Evolutionary conservation across 2,797 vertebrate species (phyloP), one percentile per base, ranked within the genome.

Genomic region (Morus bassanus): DNA sequence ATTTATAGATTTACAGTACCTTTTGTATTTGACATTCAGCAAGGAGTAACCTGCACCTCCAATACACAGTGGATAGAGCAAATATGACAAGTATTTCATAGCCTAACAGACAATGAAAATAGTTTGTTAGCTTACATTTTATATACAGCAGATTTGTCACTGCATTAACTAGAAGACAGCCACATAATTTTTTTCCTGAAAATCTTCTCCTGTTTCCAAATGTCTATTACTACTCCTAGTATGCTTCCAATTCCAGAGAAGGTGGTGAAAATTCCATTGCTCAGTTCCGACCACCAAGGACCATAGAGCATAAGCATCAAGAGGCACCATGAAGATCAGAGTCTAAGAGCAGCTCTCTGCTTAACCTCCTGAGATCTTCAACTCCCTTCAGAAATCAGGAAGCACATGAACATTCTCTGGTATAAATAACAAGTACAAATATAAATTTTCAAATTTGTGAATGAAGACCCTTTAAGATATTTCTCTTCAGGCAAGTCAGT

Each of bases 11-110:
- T 61, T 60, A 76, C 43, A 84, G 48, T 74, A 99, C 99, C 98
- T 99, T 98, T 99, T 99, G 77, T 99, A 99, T 74, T 98, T 99
- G 89, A 99, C 98, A 94, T 99, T 99, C 92, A 99, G 97, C 94
- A 99, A 98, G 5, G 99, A 99, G 96, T 99, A 99, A 95, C 98
- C 92, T 25, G 99, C 99, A 41, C 99, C 99, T 57, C 99, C 99
- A 79, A 99, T 96, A 86, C 99, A 99, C 87, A 99, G 96, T 21
- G 99, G 99, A 96, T 99, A 99, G 21, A 99, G 98, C 94, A 99
- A 97, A 96, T 99, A 99, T 23, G 99, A 99, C 97, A 99, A 95
- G 93, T 99, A 99, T 97, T 98, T 99, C 98, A 99, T 99, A 50
- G 99, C 99, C 99, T 99, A 92, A 25, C 13, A 50, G 88, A 81